Conservation (phyloP, 2,888 invertebrate species). For the Heliconius charithonia region DNA sequence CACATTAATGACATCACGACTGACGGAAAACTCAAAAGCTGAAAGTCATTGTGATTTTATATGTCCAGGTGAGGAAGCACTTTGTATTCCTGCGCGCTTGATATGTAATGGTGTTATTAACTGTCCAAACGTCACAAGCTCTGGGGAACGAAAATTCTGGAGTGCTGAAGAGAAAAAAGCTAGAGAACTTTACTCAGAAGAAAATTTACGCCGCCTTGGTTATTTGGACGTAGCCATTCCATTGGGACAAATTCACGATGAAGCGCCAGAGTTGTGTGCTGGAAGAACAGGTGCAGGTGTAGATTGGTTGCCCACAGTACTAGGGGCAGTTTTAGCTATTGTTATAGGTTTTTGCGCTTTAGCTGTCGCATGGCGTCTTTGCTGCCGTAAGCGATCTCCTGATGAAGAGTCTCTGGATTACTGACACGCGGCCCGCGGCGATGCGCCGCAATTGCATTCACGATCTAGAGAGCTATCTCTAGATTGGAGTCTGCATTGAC, state of each 20-base stretch:
- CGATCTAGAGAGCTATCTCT: slow-evolving; percentile 74
- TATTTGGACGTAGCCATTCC: slow-evolving; percentile 79
- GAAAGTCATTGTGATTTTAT: slow-evolving; percentile 88
- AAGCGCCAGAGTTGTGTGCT: slow-evolving; percentile 89
- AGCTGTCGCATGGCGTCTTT: slow-evolving; percentile 84
- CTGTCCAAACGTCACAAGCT: slow-evolving; percentile 90
- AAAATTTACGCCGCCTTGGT: slow-evolving; percentile 84
- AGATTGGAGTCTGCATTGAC: slow-evolving; percentile 83
- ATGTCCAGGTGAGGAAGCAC: slow-evolving; percentile 92
- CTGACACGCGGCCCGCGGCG: slow-evolving; percentile 84
- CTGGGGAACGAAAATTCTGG: slow-evolving; percentile 78
- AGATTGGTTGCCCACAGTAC: slow-evolving; percentile 85
- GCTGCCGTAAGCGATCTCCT: slow-evolving; percentile 84
- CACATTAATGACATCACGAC: slow-evolving; percentile 89
- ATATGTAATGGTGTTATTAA: slow-evolving; percentile 95
- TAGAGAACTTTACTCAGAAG: slow-evolving; percentile 83
- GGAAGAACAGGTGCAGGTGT: slow-evolving; percentile 75
- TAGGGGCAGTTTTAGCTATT: slow-evolving; percentile 85
- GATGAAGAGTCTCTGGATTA: slow-evolving; percentile 86
- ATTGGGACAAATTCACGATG: slow-evolving; percentile 86
- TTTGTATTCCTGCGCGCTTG: slow-evolving; percentile 92
- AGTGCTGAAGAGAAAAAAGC: slow-evolving; percentile 79
- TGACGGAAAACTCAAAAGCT: slow-evolving; percentile 81
- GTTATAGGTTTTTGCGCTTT: slow-evolving; percentile 83
- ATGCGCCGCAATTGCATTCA: slow-evolving; percentile 77